Percentiles rank a stretch among this genome's conserved stretches.
phyloP scores from a whole-genome alignment of 2,797 vertebrate species.

The Galagoides demidoff region DNA sequence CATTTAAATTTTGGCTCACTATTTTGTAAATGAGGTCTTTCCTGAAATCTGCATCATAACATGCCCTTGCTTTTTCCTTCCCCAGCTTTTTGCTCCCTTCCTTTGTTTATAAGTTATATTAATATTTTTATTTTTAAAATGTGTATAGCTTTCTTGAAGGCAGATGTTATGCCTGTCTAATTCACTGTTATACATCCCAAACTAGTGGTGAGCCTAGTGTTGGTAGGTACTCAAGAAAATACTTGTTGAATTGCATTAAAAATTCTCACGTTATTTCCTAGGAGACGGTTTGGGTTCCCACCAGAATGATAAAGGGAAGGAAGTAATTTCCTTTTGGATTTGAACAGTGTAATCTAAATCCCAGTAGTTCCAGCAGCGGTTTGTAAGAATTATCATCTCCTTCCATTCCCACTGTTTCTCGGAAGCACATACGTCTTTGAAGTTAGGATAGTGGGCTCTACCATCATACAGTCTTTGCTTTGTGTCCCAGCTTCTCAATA shows the following conservation, averaged over 20 bases:
- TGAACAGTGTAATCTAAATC: not conserved
- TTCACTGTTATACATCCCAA: not conserved
- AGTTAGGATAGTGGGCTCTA: not conserved
- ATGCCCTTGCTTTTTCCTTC: not conserved
- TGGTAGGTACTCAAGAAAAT: not conserved
- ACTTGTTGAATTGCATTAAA: not conserved
- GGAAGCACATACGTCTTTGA: not conserved
- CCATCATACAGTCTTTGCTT: not conserved
- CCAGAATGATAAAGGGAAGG: not conserved
- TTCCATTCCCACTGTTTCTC: not conserved
- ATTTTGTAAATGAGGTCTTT: constrained; percentile 2
- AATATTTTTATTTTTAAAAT: not conserved
- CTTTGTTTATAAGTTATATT: not conserved
- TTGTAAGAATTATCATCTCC: not conserved
- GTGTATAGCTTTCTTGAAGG: not conserved
- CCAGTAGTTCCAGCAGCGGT: not conserved
- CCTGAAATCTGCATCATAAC: not conserved
- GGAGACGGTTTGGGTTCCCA: not conserved
- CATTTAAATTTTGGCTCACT: not conserved
- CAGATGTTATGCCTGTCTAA: not conserved
- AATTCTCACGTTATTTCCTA: not conserved
- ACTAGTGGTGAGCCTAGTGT: not conserved
- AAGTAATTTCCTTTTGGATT: not conserved
- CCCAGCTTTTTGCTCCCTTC: not conserved
- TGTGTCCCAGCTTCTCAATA: not conserved